Evolutionary conservation across 1,140 invertebrate genomes (phyloP), one percentile per base, ranked within the genome.

Genomic region (Oryzaephilus surinamensis): DNA sequence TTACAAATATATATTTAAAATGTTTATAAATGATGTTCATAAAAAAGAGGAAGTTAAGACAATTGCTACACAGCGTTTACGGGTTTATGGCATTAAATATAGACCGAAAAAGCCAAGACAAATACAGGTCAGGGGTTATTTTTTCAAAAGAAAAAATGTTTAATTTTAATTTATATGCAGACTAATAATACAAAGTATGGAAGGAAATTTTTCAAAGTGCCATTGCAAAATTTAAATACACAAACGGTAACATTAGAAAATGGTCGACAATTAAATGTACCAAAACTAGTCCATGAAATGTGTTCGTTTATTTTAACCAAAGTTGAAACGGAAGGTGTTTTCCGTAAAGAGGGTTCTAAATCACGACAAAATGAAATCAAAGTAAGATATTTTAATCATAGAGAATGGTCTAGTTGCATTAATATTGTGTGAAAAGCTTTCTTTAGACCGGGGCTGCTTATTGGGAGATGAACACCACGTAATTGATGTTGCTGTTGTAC

Each of bases 341-440:
- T 91, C 54, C 69, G 88, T 17, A 90, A 88, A 65, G 82, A 83
- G 43, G 86, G 86, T 2, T 86, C 84, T 8, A 74, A 84, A 41
- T 67, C 70, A 29, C 71, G 85, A 46, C 84, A 89, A 60, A 79
- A 76, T 54, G 83, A 90, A 60, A 72, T 90, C 10, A 79, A 79
- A 60, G 77, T 84, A 69, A 51, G 18, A 11, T 20, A 12, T 20
- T 30, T 18, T 16, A 32, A 18, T 23, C 14, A 4, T 3, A 12
- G 13, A 17, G 23, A 28, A 11, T 32, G 10, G n/a, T 38, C 11
- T 18, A 26, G 18, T 43, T 37, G 32, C 28, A 37, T 18, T 43
- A 17, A 27, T 35, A 20, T 26, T 38, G 28, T 47, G 8, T 58
- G 58, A 28, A 46, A 76, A 38, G 75, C 59, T 65, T 40, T 62